Base-by-base conservation (phyloP, 2,113 vertebrate species). In the Steatornis caripensis region DNA sequence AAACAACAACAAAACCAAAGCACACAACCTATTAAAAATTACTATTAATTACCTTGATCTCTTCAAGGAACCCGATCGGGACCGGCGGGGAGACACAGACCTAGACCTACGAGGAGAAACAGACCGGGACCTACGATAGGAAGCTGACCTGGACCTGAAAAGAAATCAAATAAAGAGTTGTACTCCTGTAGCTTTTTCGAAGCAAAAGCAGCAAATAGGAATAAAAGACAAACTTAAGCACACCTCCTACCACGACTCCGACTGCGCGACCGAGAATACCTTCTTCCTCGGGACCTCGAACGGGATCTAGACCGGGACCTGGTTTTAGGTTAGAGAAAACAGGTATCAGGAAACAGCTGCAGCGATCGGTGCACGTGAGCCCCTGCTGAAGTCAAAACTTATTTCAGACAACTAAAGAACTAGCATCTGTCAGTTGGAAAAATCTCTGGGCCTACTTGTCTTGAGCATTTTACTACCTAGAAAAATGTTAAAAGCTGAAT, bases 231-330 rank as follows among this genome's bases (percentile, higher is more conserved):
- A 84, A 45, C 29, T 60, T 45, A 39, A 80, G 48, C 98, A 91
- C 19, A 99, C 99, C 98, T 98, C 96, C 98, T 98, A 89, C 98
- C 98, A 71, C 98, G 97, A 95, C 98, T 98, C 68, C 98, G 97
- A 95, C 98, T 99, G n/a, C 97, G 97, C 54, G 98, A 99, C 74
- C 98, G 98, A 69, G 98, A 98, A 49, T 98, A 98, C 65, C 98
- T 95, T 68, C 98, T 98, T 74, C 98, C 98, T 39, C 98, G 97
- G 92, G 99, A 99, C 78, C 98, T 97, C 13, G 98, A 99, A 79
- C 98, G 98, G 66, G 99, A 99, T 64, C 98, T 96, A 27, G 98
- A 99, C 29, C 98, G 97, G 97, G 98, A 99, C 98, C 99, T 98
- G 97, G 95, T 95, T 96, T 97, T 96, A 97, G 97, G 97, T 98